Percentiles rank a stretch among this genome's conserved stretches.
phyloP scores from a whole-genome alignment of 2,888 invertebrate genomes.

The Lasioglossum marginatum region DNA sequence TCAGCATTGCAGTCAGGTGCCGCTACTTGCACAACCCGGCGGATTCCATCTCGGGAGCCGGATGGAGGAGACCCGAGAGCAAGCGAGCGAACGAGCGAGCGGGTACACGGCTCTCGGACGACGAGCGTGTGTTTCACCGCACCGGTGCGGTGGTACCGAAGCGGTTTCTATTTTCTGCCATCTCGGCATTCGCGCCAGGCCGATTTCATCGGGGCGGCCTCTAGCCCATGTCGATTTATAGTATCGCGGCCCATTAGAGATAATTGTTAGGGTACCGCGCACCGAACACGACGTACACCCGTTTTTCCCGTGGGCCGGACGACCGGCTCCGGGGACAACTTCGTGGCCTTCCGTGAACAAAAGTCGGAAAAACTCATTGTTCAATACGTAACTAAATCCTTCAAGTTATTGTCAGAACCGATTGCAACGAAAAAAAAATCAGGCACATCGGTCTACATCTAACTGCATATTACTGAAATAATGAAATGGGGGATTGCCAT shows the following conservation, averaged over 20 bases:
- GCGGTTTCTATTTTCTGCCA: constrained; percentile 80
- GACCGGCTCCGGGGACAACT: not conserved
- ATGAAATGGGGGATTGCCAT: not conserved
- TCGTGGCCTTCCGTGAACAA: not conserved
- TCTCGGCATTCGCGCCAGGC: constrained; percentile 64
- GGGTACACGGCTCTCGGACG: constrained; percentile 31
- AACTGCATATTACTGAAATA: too few species aligned
- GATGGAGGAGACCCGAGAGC: constrained; percentile 45
- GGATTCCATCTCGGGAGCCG: constrained; percentile 76
- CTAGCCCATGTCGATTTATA: constrained; percentile 83
- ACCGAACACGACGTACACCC: constrained; percentile 74
- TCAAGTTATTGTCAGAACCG: too few species aligned
- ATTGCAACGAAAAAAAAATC: too few species aligned
- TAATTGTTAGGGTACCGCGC: constrained; percentile 80
- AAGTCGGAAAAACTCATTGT: not conserved
- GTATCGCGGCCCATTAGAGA: constrained; percentile 83
- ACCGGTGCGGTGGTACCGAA: constrained; percentile 17
- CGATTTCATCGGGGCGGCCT: constrained; percentile 78
- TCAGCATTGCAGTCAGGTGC: constrained; percentile 82
- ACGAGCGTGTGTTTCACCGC: not conserved
- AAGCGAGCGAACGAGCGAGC: constrained; percentile 10
- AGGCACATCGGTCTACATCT: too few species aligned
- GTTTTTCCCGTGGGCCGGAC: constrained; percentile 73
- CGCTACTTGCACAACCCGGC: constrained; percentile 81
- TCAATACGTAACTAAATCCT: not conserved